A percentile compares a stretch with the other conserved stretches of the same genome.
phyloP scores from a whole-genome alignment of 2,797 vertebrate genomes.

The Gobionotothen gibberifrons region DNA sequence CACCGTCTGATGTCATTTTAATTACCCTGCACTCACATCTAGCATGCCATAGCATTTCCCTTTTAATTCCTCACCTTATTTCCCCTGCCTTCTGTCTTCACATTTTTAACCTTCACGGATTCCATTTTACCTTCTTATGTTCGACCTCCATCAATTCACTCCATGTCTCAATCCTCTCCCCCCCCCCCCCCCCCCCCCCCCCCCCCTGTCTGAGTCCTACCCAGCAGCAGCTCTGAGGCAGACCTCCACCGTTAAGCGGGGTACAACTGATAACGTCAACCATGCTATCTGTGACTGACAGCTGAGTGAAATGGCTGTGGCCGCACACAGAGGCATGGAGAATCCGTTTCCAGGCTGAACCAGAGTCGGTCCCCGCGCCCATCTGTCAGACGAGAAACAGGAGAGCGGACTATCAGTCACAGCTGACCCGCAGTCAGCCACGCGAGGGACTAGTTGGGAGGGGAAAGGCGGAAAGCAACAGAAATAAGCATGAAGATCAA shows the following conservation, averaged over 20 bases:
- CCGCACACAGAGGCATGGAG: slow-evolving; percentile 78
- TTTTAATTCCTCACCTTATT: slow-evolving; percentile 16
- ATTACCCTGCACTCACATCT: slow-evolving; percentile 53
- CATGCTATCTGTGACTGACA: slow-evolving; percentile 77
- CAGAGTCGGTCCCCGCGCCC: slow-evolving; percentile 64
- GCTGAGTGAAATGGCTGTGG: slow-evolving; percentile 79
- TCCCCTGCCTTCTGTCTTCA: background rate
- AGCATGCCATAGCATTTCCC: slow-evolving; percentile 12
- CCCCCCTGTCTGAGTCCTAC: slow-evolving; percentile 33
- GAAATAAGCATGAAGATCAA: slow-evolving; percentile 79
- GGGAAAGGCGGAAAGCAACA: slow-evolving; percentile 48
- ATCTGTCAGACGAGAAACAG: slow-evolving; percentile 75
- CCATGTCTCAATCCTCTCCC: background rate
- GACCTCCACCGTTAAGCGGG: slow-evolving; percentile 68
- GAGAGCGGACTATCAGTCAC: slow-evolving; percentile 71
- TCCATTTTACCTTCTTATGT: slow-evolving; percentile 15
- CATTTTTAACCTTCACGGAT: slow-evolving; percentile 26
- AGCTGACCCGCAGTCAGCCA: slow-evolving; percentile 73
- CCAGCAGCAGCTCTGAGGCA: slow-evolving; percentile 60
- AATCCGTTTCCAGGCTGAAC: slow-evolving; percentile 78
- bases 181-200: slow-evolving; percentile 16
- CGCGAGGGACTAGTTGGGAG: slow-evolving; percentile 29
- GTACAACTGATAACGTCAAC: slow-evolving; percentile 77
- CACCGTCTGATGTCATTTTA: slow-evolving; percentile 68
- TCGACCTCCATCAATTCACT: slow-evolving; percentile 26